These are phyloP conservation scores for Sebastes schlegelii DNA, from an alignment of 2,113 vertebrate genomes.

Conservation along the genomic window DNA sequence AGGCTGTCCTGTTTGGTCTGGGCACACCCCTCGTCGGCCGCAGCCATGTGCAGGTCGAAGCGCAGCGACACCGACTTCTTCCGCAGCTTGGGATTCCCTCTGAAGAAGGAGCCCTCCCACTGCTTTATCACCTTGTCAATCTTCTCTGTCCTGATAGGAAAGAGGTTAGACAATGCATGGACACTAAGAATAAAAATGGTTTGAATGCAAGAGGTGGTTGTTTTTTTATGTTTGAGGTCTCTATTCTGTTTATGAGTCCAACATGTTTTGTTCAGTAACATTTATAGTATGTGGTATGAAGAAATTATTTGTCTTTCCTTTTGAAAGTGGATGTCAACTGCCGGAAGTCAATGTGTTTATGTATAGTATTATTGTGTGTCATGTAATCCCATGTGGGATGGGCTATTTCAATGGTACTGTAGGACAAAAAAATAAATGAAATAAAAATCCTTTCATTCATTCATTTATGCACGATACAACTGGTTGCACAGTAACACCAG, in stretches of 20 bases:
- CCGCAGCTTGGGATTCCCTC: conserved; percentile 94
- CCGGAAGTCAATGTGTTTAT: background rate
- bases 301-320: background rate
- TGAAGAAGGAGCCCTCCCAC: conserved; percentile 99
- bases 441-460: background rate
- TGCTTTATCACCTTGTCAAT: conserved; percentile 96
- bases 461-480: background rate
- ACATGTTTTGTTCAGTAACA: background rate
- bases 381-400: background rate
- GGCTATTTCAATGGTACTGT: background rate
- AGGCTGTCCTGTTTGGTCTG: conserved; percentile 88
- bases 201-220: background rate
- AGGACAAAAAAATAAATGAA: background rate
- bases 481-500: conserved; percentile 17
- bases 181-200: background rate
- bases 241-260: background rate
- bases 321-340: background rate
- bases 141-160: conserved; percentile 90
- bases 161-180: background rate
- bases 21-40: conserved; percentile 89
- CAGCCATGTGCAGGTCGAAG: conserved; percentile 95
- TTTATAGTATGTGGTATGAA: background rate
- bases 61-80: conserved; percentile 98
- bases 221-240: background rate
- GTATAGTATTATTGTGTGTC: background rate